Evolutionary conservation across 35 echinoderm and acorn worm species (phyloP).

Genomic region (Ophiothrix spiculata): DNA sequence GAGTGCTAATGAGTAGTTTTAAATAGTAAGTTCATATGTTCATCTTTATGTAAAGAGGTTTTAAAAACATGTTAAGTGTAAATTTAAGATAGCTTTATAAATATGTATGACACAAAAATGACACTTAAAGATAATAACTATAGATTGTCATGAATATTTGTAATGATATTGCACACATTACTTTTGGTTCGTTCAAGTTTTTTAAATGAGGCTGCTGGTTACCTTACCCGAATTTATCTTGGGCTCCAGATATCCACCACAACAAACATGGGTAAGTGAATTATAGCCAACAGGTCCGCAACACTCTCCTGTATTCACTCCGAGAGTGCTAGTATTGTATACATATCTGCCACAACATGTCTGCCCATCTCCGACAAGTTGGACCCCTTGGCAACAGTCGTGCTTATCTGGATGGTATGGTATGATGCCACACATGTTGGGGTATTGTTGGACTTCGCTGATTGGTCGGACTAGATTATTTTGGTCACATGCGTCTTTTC

Average conservation of each 20-base stretch:
- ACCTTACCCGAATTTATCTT: neutral
- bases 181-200: no score
- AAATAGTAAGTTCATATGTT: no score
- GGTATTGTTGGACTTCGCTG: neutral
- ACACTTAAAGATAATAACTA: no score
- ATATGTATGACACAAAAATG: no score
- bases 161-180: no score
- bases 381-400: slow-evolving; percentile 14
- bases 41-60: no score
- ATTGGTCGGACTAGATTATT: neutral
- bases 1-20: no score
- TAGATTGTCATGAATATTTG: no score
- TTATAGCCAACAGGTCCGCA: slow-evolving; percentile 14
- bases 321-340: slow-evolving; percentile 22
- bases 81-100: no score
- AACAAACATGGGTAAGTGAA: neutral
- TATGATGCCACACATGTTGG: slow-evolving; percentile 6
- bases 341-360: slow-evolving; percentile 31
- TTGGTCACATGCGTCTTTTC: slow-evolving; percentile 5
- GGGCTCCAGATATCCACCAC: neutral
- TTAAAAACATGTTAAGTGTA: no score
- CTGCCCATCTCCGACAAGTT: slow-evolving; percentile 35
- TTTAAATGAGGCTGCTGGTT: no score
- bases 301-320: neutral
- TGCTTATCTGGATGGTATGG: slow-evolving; percentile 27